A percentile compares a stretch with the other conserved stretches of the same genome.
These are phyloP conservation scores for Marmota flaviventris DNA, from an alignment of 2,113 vertebrate genomes.

Conservation along the genomic window DNA sequence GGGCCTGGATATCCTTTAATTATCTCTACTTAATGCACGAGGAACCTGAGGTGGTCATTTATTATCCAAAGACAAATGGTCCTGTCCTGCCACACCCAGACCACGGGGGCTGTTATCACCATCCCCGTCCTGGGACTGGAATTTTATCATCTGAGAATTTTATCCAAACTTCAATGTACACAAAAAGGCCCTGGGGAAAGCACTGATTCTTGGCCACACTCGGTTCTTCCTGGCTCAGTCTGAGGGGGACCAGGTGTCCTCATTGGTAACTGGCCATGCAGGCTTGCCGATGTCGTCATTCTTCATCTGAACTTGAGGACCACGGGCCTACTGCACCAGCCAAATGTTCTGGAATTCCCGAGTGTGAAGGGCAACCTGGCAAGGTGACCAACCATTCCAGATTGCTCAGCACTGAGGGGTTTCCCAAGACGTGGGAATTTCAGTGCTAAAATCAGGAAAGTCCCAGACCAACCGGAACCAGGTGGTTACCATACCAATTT, in stretches of 20 bases:
- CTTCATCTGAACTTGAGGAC: background rate
- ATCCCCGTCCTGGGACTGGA: background rate
- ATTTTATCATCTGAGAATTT: background rate
- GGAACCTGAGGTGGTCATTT: background rate
- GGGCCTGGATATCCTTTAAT: background rate
- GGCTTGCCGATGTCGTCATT: accelerated
- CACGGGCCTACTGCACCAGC: background rate
- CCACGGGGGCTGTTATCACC: background rate
- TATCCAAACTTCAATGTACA: background rate
- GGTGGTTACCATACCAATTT: background rate
- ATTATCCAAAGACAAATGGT: background rate
- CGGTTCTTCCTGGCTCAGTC: background rate
- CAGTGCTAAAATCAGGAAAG: background rate
- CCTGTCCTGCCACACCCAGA: background rate
- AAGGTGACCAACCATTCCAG: background rate
- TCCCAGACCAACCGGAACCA: background rate
- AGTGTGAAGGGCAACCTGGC: background rate
- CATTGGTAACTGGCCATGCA: accelerated
- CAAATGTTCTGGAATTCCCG: conserved; percentile 39
- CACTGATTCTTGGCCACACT: background rate
- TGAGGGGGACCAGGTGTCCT: background rate
- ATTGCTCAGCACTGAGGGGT: background rate
- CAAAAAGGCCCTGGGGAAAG: background rate
- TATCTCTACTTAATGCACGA: background rate
- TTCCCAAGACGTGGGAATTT: background rate